Evolutionary conservation across 2,888 invertebrate species (phyloP), one percentile per base, ranked within the genome.

Genomic region (Torymus auratus): DNA sequence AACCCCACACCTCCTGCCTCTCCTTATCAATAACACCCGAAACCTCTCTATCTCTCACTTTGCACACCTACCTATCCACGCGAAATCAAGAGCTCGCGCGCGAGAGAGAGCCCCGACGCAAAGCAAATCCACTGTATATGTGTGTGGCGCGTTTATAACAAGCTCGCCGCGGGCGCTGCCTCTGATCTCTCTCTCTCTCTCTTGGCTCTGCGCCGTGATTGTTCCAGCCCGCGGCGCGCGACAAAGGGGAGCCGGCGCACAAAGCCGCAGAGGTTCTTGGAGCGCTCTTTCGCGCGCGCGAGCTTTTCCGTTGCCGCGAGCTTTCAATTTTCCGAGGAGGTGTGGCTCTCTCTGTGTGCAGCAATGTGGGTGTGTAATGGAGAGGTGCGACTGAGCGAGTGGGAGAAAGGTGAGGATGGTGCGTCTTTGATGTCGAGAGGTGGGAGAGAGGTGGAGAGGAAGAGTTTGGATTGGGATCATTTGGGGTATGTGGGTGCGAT

Each of bases 221-320:
- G 88, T 88, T 86, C 86, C 85, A 85, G 23, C 12, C 68, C n/a
- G 20, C 58, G 10, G 28, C 14, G 56, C 41, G 86, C 87, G 88
- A 90, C 89, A 90, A 89, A 89, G 89, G 87, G 89, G 41, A 41
- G 41, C 41, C 61, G 17, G 4, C 68, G 88, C 88, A 89, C 41
- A 41, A 41, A 41, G 41, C 41, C 41, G 41, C 41, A 41, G 41
- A 41, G 41, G 41, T 41, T 41, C 41, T 41, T 41, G 41, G 41
- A 41, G 7, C 41, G 17, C 15, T 11, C 61, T 52, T 50, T 20
- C 28, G 61, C 15, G 64, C 67, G 58, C 76, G 79, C 84, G 83
- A 28, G 72, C 55, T 61, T 73, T 78, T 73, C 73, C 68, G 78
- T 68, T 15, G 73, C 73, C 68, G 60, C 62, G 60, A 68, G 68